Percentiles rank a stretch among this genome's conserved stretches.
Evolutionary conservation across 92 coral and sea anemone genomes (phyloP).

Genomic region (Epizoanthus rinbou): DNA sequence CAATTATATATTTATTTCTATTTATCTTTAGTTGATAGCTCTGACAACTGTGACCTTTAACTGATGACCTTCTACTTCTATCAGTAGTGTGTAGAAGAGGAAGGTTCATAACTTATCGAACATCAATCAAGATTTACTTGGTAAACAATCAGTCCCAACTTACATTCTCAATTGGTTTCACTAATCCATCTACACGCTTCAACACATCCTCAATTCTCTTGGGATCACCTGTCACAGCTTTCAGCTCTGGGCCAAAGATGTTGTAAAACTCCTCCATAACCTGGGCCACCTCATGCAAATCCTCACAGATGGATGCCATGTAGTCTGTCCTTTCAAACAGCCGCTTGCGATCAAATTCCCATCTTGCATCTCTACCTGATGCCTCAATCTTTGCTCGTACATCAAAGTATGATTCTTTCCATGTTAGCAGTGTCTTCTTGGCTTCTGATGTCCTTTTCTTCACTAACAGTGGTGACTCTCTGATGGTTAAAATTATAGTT

Average conservation of each 20-base stretch:
- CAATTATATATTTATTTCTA: background rate
- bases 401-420: conserved; percentile 98
- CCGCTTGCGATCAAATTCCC: conserved; percentile 98
- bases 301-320: conserved; percentile 98
- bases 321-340: conserved; percentile 97
- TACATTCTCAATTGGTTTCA: conserved; percentile 94
- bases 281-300: conserved; percentile 91
- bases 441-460: conserved; percentile 95
- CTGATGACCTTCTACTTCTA: background rate
- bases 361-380: conserved; percentile 98
- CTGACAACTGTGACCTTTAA: background rate
- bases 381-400: conserved; percentile 98
- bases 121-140: background rate
- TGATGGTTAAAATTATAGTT: conserved; percentile 4
- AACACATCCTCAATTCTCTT: conserved; percentile 98
- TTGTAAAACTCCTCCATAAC: conserved; percentile 99
- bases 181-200: conserved; percentile 95
- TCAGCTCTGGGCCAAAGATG: conserved; percentile 98
- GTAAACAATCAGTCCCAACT: conserved; percentile 32
- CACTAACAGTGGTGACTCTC: conserved; percentile 85
- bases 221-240: conserved; percentile 99
- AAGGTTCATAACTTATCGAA: background rate
- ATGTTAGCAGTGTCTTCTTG: conserved; percentile 77
- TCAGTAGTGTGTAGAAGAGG: background rate
- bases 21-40: background rate